A percentile compares a stretch with the other conserved stretches of the same genome.
These are phyloP conservation scores for Eubasilissa regina DNA, from an alignment of 1,140 invertebrate genomes.

Conservation along the genomic window DNA sequence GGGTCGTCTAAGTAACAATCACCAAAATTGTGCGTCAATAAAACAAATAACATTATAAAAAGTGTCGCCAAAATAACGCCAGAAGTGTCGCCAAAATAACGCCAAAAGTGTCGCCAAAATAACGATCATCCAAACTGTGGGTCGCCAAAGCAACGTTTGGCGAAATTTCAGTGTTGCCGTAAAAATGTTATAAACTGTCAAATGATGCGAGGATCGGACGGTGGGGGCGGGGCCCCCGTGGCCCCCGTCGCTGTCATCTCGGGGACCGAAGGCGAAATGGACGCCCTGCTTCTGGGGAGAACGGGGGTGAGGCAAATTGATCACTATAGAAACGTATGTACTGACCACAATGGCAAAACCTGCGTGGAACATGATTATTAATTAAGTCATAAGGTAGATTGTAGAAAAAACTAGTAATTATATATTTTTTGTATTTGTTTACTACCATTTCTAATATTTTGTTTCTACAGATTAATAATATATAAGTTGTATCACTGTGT, in stretches of 20 bases:
- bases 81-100: conserved; percentile 12
- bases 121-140: background rate
- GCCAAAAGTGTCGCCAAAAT: conserved; percentile 16
- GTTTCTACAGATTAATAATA: too few species aligned
- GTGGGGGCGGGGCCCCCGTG: conserved; percentile 62
- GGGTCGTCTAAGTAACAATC: conserved; percentile 3
- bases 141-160: conserved; percentile 21
- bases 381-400: conserved; percentile 14
- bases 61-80: background rate
- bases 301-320: conserved; percentile 80
- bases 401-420: conserved; percentile 4
- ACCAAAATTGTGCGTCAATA: background rate
- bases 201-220: conserved; percentile 66
- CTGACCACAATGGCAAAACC: conserved; percentile 31
- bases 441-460: too few species aligned
- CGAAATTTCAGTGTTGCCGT: background rate
- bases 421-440: too few species aligned
- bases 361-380: conserved; percentile 13
- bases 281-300: conserved; percentile 80
- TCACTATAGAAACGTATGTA: conserved; percentile 74
- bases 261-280: conserved; percentile 80
- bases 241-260: conserved; percentile 72
- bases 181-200: conserved; percentile 43
- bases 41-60: background rate
- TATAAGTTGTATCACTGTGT: too few species aligned